Evolutionary conservation across 1,140 invertebrate genomes (phyloP), one percentile per base, ranked within the genome.

Genomic region (Prorops nasuta): DNA sequence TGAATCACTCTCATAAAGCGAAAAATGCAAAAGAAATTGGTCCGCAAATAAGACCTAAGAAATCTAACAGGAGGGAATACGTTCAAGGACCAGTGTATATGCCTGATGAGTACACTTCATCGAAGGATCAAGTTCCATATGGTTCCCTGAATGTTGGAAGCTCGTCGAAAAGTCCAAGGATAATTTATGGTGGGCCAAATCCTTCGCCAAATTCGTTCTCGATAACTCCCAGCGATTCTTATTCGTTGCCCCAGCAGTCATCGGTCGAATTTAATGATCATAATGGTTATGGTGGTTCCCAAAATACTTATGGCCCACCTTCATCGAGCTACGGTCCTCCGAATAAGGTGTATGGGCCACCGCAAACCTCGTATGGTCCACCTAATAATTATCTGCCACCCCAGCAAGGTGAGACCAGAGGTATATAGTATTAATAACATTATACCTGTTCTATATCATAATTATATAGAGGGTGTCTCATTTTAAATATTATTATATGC

Each of bases 321-420:
- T 58, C 63, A 6, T 46, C 60, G 12, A 51, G 60, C 20, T 81
- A 80, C 52, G 74, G 76, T n/a, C 71, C 71, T 4, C 75, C 76
- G 8, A 51, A 65, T 0, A 56, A 49, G 7, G 49, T 37, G 35
- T 67, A 69, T 14, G 60, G 58, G 12, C 32, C 51, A 2, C 63
- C 68, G 1, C 64, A 56, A 12, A 38, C 42, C 4, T 64, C 76
- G 4, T 83, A 83, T 46, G 81, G 79, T 8, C 77, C 79, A 36
- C 76, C 79, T 1, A 51, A 64, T 12, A 78, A 78, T 52, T 58
- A 56, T 21, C 44, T 21, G 32, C 21, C 49, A 16, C 47, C 66
- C 24, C 70, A 75, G 19, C 70, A 68, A 67, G 71, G 69, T 72
- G 62, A 72, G 63, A 41, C 36, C 19, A 61, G 59, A 70, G 56